phyloP scores from a whole-genome alignment of 2,113 vertebrate species.

The Phyllostomus discolor region DNA sequence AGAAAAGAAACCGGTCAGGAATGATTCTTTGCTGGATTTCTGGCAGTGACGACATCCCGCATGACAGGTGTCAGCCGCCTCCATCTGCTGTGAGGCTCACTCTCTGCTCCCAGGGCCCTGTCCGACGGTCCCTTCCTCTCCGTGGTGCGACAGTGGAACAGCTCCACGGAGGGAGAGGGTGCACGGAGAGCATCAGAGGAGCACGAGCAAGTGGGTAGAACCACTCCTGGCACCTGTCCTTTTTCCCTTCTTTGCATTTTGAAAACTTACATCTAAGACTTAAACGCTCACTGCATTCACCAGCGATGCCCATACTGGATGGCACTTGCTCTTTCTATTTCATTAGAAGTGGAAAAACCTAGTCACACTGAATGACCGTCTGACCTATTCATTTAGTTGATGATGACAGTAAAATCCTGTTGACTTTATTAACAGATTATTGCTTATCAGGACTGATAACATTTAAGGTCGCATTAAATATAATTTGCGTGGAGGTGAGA shows the following conservation, averaged over 20 bases:
- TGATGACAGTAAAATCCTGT: background rate
- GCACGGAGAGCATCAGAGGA: no score
- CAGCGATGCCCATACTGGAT: background rate
- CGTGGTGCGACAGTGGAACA: background rate
- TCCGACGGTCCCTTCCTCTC: background rate
- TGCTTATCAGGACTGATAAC: background rate
- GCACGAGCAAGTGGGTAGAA: background rate
- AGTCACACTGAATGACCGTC: background rate
- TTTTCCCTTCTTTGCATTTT: background rate
- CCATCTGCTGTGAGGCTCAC: background rate
- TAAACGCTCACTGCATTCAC: background rate
- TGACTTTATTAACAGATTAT: background rate
- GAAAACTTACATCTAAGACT: background rate
- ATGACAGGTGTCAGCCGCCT: background rate
- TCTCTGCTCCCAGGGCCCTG: background rate
- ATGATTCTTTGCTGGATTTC: background rate
- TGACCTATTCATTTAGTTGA: background rate
- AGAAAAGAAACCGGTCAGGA: conserved; percentile 37
- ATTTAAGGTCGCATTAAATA: background rate
- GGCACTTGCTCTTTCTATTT: background rate
- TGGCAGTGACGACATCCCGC: background rate
- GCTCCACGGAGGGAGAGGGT: fast-evolving
- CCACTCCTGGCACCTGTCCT: background rate
- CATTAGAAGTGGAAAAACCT: background rate
- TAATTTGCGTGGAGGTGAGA: background rate